These are phyloP conservation scores for Antigone vipio DNA, from an alignment of 2,113 vertebrate species.

Conservation along the genomic window DNA sequence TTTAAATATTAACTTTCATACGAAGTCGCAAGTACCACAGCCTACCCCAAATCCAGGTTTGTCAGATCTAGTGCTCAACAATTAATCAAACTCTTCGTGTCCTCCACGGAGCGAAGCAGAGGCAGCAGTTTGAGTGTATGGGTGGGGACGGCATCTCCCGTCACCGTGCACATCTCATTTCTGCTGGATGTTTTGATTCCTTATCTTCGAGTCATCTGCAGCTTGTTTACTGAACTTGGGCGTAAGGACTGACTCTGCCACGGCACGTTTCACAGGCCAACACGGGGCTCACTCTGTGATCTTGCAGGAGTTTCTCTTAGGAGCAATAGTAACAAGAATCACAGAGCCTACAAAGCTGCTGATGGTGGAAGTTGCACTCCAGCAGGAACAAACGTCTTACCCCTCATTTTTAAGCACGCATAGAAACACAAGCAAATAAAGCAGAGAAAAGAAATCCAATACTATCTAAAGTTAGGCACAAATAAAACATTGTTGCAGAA, in stretches of 20 bases:
- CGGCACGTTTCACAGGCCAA: accelerated
- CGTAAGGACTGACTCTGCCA: not conserved
- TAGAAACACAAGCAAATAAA: not conserved
- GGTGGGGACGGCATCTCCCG: not conserved
- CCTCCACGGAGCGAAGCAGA: accelerated
- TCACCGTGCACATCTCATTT: accelerated
- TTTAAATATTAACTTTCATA: not conserved
- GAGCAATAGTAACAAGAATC: not conserved
- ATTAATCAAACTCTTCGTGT: not conserved
- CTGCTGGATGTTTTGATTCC: not conserved
- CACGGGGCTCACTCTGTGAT: accelerated
- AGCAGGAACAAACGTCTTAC: accelerated
- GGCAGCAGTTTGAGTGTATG: not conserved
- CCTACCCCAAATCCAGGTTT: not conserved
- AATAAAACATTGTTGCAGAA: not conserved
- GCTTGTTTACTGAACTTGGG: not conserved
- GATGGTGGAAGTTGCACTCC: not conserved
- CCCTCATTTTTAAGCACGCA: not conserved
- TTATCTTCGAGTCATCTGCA: not conserved
- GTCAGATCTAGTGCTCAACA: not conserved
- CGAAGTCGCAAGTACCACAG: not conserved
- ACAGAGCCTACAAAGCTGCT: not conserved
- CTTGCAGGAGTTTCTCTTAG: not conserved
- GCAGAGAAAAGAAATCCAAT: not conserved
- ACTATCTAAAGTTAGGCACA: not conserved